These are phyloP conservation scores for Hetaerina titia DNA, from an alignment of 2,888 invertebrate genomes.

Conservation along the genomic window DNA sequence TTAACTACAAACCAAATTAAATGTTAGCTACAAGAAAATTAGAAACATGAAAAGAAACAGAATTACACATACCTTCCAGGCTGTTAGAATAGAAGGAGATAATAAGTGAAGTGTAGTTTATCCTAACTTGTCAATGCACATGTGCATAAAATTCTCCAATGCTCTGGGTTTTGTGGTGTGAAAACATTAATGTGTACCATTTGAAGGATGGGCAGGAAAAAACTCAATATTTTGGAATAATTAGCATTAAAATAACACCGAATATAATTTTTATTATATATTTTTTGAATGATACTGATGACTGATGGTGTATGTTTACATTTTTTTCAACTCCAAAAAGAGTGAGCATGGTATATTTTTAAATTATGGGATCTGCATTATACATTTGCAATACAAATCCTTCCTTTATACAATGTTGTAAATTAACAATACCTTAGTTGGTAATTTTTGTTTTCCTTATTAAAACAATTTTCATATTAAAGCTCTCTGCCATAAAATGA, in stretches of 20 bases:
- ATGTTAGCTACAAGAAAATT: constrained; percentile 43
- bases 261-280: constrained; percentile 36
- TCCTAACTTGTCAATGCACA: not conserved
- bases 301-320: constrained; percentile 66
- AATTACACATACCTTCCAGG: constrained; percentile 3
- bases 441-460: constrained; percentile 30
- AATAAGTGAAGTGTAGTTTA: not conserved
- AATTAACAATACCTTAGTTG: constrained; percentile 35
- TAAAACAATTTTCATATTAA: constrained; percentile 19
- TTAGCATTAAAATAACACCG: constrained; percentile 58
- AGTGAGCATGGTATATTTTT: constrained; percentile 45
- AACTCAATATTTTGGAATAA: not conserved
- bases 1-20: not conserved
- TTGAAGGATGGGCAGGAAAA: not conserved
- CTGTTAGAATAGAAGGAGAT: not conserved
- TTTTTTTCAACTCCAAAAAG: constrained; percentile 66
- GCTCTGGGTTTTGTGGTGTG: constrained; percentile 13
- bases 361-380: constrained; percentile 58
- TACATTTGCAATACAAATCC: constrained; percentile 36
- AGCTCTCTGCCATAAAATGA: constrained; percentile 51
- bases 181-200: constrained; percentile 9
- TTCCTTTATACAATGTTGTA: constrained; percentile 35
- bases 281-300: constrained; percentile 42
- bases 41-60: constrained; percentile 17
- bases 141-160: constrained; percentile 6